Evolutionary conservation across 2,113 vertebrate species (phyloP).

Genomic region (Coreoperca whiteheadi): DNA sequence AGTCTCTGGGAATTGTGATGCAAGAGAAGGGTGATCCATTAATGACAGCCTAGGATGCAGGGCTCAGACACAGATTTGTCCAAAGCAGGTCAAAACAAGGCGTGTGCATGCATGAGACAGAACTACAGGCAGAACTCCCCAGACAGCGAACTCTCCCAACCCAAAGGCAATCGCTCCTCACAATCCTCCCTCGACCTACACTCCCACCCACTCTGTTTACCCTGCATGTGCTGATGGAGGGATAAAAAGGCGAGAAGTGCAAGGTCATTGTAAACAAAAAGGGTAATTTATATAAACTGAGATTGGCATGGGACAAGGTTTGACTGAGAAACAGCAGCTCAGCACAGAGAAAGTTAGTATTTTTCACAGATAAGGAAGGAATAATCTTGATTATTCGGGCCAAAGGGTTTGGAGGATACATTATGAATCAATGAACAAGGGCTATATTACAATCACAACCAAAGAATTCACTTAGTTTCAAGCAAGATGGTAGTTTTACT

Average conservation of each 20-base stretch:
- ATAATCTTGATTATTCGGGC: not conserved
- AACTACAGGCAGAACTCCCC: constrained; percentile 41
- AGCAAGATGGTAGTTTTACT: not conserved
- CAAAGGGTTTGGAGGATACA: constrained; percentile 5
- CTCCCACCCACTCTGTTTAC: constrained; percentile 65
- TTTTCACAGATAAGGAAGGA: constrained; percentile 13
- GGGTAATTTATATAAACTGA: constrained; percentile 22
- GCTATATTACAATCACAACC: not conserved
- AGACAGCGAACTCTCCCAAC: constrained; percentile 45
- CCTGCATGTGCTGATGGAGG: constrained; percentile 48
- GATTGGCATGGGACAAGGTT: constrained; percentile 49
- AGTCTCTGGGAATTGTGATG: constrained; percentile 40
- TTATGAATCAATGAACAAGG: not conserved
- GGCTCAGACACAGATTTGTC: constrained; percentile 75
- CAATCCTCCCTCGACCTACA: constrained; percentile 13
- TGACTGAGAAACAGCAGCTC: not conserved
- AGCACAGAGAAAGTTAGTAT: not conserved
- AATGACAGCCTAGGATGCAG: constrained; percentile 52
- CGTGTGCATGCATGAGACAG: not conserved
- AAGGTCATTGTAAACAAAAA: constrained; percentile 65
- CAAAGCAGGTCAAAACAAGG: constrained; percentile 43
- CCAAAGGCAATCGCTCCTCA: constrained; percentile 19
- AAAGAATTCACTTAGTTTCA: not conserved
- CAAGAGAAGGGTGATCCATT: constrained; percentile 61
- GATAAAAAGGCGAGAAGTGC: constrained; percentile 51